Base-by-base conservation (phyloP, 2,888 invertebrate species). In the Clepsis dumicolana region DNA sequence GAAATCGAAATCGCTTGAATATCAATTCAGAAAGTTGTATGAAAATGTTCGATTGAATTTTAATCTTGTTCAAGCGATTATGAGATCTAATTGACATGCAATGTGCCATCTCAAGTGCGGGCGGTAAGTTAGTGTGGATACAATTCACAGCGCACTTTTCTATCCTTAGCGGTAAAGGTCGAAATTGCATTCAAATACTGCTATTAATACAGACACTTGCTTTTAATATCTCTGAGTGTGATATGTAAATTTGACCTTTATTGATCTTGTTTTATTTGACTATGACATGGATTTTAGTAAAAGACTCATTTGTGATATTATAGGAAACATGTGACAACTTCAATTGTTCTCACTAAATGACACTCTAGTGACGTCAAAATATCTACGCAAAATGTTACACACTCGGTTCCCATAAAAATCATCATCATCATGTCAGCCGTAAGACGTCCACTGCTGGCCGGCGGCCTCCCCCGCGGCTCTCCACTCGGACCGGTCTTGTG, bases 71-170 rank as follows among this genome's bases (percentile, higher is more conserved):
- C 14, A 68, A 64, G 44, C 64, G 16, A 68, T 63, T 52, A 14
- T 68, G 57, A 1, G 10, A n/a, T 21, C 8, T 48, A 63, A 18
- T 10, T 14, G 25, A 52, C 52, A 59, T 48, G 27, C 32, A 69
- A 73, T 74, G 70, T 71, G 82, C 80, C 80, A 80, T 83, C 79
- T 64, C 41, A 8, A 57, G 70, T 54, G 53, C 54, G 71, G 80
- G 78, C 83, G 85, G 86, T 87, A 84, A 87, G 88, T 87, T 90
- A 89, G 89, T 88, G 89, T 88, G 89, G 86, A 74, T 61, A 16
- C 35, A 38, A 29, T 32, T 50, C 21, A 38, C 24, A 32, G 72
- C 69, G 73, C 73, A 71, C 70, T 70, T 72, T 64, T 61, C 68
- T 65, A 57, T 29, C 44, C 59, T n/a, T 29, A 14, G 4, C 32